Conservation (phyloP, 2,888 invertebrate genomes). For the Slavum lentiscoides region DNA sequence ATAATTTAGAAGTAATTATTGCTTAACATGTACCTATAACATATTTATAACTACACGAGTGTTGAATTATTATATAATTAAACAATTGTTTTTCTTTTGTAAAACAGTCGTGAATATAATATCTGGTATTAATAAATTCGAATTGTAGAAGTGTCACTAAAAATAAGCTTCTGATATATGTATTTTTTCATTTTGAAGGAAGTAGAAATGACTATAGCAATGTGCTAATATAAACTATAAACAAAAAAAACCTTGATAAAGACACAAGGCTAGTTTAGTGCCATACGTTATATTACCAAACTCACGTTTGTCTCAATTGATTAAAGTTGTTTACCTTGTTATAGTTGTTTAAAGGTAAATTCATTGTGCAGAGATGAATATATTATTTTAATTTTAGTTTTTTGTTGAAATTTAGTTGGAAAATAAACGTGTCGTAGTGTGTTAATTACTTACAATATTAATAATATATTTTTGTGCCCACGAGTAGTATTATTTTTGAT, state of each 20-base stretch:
- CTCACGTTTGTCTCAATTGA: slow-evolving; percentile 13
- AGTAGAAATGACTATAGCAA: neutral
- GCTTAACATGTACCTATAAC: too few relatives aligned
- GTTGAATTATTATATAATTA: neutral
- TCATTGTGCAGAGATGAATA: neutral
- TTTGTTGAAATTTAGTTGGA: neutral
- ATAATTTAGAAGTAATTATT: too few relatives aligned
- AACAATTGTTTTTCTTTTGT: neutral
- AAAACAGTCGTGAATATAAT: neutral
- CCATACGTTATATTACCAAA: slow-evolving; percentile 9
- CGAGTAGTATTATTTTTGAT: neutral
- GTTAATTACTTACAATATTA: neutral
- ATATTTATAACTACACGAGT: neutral
- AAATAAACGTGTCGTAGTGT: neutral
- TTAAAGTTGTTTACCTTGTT: slow-evolving; percentile 44
- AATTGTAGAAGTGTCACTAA: too few relatives aligned
- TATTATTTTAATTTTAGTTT: neutral
- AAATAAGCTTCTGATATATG: neutral
- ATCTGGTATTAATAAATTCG: too few relatives aligned
- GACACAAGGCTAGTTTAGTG: slow-evolving; percentile 27
- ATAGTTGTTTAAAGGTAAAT: slow-evolving; percentile 5
- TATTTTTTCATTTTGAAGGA: neutral
- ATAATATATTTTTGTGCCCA: neutral
- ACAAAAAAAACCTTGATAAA: slow-evolving; percentile 39
- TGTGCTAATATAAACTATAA: slow-evolving; percentile 12